These are phyloP conservation scores for Myiotriccus ornatus DNA, from an alignment of 2,797 vertebrate species.

Conservation along the genomic window DNA sequence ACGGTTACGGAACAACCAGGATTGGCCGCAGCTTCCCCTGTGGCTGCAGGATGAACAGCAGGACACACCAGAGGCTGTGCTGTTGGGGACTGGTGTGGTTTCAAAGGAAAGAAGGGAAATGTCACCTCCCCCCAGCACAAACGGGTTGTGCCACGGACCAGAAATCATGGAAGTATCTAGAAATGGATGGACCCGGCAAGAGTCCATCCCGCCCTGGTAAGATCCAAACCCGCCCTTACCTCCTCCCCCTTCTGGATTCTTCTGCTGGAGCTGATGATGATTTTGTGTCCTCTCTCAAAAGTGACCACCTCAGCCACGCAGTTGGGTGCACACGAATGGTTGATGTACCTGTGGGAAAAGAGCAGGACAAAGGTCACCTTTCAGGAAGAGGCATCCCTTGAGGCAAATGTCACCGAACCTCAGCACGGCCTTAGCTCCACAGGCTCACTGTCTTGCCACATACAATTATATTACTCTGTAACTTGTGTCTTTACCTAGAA, in stretches of 20 bases:
- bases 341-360: slow-evolving; percentile 86
- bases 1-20: not conserved
- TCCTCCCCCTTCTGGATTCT: slow-evolving; percentile 96
- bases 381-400: not conserved
- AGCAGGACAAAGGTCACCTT: not conserved
- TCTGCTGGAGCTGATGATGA: slow-evolving; percentile 94
- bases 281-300: slow-evolving; percentile 97
- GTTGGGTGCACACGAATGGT: slow-evolving; percentile 96
- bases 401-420: not conserved
- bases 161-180: rapidly evolving
- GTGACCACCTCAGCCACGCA: slow-evolving; percentile 98
- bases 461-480: not conserved
- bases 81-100: rapidly evolving
- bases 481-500: not conserved
- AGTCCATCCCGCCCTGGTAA: not conserved
- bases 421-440: not conserved
- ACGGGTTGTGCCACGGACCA: rapidly evolving
- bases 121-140: not conserved
- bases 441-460: not conserved
- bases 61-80: rapidly evolving
- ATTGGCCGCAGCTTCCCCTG: no score
- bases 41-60: not conserved
- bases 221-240: slow-evolving; percentile 71
- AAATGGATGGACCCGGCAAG: rapidly evolving
- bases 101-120: rapidly evolving